Conservation (phyloP, 2,797 vertebrate species). For the Distichodus sexfasciatus region DNA sequence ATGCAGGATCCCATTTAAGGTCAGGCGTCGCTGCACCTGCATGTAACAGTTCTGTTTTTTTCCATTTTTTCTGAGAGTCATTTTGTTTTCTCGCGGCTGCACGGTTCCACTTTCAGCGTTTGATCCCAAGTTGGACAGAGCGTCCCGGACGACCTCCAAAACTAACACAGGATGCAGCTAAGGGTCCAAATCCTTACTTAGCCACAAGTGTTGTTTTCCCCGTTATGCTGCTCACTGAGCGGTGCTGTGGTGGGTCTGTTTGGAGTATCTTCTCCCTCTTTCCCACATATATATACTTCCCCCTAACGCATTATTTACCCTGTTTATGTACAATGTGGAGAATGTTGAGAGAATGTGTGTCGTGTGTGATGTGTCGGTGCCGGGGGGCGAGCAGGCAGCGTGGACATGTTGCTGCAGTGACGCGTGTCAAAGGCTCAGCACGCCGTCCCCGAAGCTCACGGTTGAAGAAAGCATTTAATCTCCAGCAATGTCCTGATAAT, state of each 20-base stretch:
- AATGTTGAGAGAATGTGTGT: background rate
- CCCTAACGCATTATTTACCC: too few relatives aligned
- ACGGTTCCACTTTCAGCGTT: background rate
- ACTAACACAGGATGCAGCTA: constrained; percentile 6
- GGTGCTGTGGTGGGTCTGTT: constrained; percentile 33
- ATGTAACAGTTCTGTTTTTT: too few relatives aligned
- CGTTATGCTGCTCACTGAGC: background rate
- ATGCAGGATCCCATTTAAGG: too few relatives aligned
- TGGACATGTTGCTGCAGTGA: constrained; percentile 13
- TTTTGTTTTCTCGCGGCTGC: background rate
- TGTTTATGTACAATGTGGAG: constrained; percentile 7
- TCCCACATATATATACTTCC: too few relatives aligned
- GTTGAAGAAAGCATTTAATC: background rate
- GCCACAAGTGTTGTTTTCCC: constrained; percentile 11
- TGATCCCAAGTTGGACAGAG: background rate
- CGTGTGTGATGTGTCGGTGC: background rate
- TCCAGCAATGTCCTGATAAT: background rate
- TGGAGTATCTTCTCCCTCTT: too few relatives aligned
- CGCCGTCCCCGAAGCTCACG: background rate
- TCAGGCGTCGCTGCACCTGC: too few relatives aligned
- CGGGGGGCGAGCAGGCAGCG: background rate
- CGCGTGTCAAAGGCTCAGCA: background rate
- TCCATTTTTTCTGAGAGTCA: background rate
- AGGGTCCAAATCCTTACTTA: background rate
- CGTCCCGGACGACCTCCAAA: background rate